These are phyloP conservation scores for Sebastes hubbsi DNA, from an alignment of 2,797 vertebrate genomes.

Conservation along the genomic window DNA sequence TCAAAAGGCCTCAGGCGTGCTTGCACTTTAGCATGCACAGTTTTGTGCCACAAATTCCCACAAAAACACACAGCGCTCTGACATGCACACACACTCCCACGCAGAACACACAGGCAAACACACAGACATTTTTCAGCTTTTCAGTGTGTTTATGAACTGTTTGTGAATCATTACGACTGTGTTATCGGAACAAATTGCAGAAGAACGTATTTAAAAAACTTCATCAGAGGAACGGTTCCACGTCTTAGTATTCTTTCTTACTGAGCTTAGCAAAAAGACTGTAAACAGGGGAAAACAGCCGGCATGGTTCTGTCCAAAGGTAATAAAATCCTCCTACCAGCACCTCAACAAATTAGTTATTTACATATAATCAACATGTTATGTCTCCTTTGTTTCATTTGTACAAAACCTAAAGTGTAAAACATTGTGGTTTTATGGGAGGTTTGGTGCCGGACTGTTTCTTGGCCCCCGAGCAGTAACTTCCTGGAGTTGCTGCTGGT, in stretches of 20 bases:
- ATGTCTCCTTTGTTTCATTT: background rate
- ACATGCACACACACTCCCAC: background rate
- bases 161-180: background rate
- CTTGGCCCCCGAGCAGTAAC: background rate
- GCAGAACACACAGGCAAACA: background rate
- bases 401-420: background rate
- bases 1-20: slow-evolving; percentile 37
- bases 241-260: background rate
- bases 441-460: background rate
- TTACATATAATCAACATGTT: background rate
- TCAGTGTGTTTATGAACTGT: background rate
- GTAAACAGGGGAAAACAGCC: background rate
- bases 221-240: background rate
- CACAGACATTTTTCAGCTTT: background rate
- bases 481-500: background rate
- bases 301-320: background rate
- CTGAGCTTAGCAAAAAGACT: background rate
- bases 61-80: background rate
- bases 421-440: background rate
- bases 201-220: background rate
- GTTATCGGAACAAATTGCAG: background rate
- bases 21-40: slow-evolving; percentile 30
- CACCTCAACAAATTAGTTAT: background rate
- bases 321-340: background rate
- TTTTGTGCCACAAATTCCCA: slow-evolving; percentile 17